Base-by-base conservation (phyloP, 1,140 invertebrate genomes). In the Cryptotermes secundus region DNA sequence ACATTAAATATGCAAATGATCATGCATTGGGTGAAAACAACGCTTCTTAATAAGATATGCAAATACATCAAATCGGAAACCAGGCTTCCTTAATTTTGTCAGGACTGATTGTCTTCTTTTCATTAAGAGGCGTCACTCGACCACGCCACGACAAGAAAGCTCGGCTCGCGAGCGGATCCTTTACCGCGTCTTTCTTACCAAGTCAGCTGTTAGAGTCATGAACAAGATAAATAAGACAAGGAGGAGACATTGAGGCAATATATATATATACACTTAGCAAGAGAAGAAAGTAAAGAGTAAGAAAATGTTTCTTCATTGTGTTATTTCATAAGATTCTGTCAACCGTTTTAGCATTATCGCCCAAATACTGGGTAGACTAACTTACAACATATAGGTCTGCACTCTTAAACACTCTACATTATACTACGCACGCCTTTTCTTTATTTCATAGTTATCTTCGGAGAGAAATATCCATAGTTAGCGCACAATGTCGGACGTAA, bases 321-420 rank as follows among this genome's bases (percentile, higher is more conserved):
- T 72, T 72, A 72, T 2, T 6, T 31, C 53, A 59, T 59, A 59
- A 14, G 4, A 31, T 12, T n/a, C 31, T 16, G n/a, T 72, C 26
- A 31, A 31, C 59, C 26, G 59, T 72, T 72, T 72, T 72, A 72
- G n/a, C 59, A 72, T 72, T 72, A 31, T 72, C 59, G 59, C 59
- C 26, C 26, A n/a, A 72, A 26, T 31, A 6, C 26, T n/a, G n/a
- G n/a, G 3, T 31, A 31, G 59, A 72, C n/a, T 31, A 72, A 72
- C 26, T 72, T 72, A 16, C 10, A 26, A 31, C 26, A 72, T 4
- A 72, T 0, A 12, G 7, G 26, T 3, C 7, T 26, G 19, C n/a
- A n/a, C n/a, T n/a, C n/a, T n/a, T 16, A 72, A 72, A 72, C 0
- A 31, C 26, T 31, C 31, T 14, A 10, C 59, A 1, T 9, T 31